These are phyloP conservation scores for Diuraphis noxia DNA, from an alignment of 1,140 invertebrate genomes.

Conservation along the genomic window DNA sequence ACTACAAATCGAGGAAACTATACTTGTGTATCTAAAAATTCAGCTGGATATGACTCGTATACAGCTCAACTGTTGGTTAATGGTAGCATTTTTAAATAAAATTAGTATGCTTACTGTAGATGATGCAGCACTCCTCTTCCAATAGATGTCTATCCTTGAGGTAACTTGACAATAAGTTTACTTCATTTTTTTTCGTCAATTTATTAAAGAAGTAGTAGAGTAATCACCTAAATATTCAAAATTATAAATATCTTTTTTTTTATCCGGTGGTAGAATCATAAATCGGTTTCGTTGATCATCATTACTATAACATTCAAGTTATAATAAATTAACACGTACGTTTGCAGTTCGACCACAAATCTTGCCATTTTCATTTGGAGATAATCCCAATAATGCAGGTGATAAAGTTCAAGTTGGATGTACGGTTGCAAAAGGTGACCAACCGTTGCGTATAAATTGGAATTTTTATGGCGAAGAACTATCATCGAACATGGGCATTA, in stretches of 20 bases:
- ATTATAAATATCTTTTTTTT: not conserved
- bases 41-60: conserved; percentile 61
- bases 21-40: conserved; percentile 72
- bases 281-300: not conserved
- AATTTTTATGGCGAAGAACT: conserved; percentile 67
- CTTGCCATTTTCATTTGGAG: conserved; percentile 67
- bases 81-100: conserved; percentile 53
- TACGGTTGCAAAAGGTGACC: conserved; percentile 70
- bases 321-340: not conserved
- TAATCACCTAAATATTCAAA: not conserved
- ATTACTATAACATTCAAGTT: conserved; percentile 33
- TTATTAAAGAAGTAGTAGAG: not conserved
- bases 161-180: not conserved
- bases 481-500: conserved; percentile 64
- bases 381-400: conserved; percentile 69
- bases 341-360: conserved; percentile 68
- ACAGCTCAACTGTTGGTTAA: conserved; percentile 60
- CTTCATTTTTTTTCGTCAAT: conserved; percentile 46
- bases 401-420: conserved; percentile 67
- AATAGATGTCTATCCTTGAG: not conserved
- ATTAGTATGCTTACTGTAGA: not conserved
- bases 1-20: conserved; percentile 75
- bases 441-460: conserved; percentile 71
- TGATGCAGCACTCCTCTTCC: conserved; percentile 12
- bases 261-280: not conserved